Conservation (phyloP, 2,797 vertebrate species). For the Anguilla anguilla region DNA sequence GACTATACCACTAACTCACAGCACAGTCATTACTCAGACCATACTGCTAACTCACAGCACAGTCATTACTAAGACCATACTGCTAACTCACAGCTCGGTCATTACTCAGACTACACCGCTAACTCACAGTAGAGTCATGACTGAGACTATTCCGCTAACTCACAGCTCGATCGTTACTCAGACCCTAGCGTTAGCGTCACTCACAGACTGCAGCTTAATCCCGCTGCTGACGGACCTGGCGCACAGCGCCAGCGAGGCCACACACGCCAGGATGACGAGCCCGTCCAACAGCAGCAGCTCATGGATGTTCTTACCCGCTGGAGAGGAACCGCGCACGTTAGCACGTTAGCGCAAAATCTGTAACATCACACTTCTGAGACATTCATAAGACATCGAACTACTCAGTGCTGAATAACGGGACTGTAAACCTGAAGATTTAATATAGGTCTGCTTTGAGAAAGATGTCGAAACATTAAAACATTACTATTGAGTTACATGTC, state of each 20-base stretch:
- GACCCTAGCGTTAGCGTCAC: slow-evolving; percentile 44
- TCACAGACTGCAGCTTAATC: slow-evolving; percentile 85
- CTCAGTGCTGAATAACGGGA: too few relatives aligned
- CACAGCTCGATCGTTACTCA: neutral
- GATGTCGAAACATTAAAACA: too few relatives aligned
- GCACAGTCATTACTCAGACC: neutral
- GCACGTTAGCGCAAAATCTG: neutral
- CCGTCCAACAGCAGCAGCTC: slow-evolving; percentile 85
- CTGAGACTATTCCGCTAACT: neutral
- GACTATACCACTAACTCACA: neutral
- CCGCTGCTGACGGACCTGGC: slow-evolving; percentile 82
- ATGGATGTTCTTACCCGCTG: slow-evolving; percentile 85
- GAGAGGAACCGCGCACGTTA: neutral
- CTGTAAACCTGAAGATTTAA: too few relatives aligned
- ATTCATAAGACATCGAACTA: neutral
- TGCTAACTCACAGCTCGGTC: slow-evolving; percentile 65
- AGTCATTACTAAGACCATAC: neutral
- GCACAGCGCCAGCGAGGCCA: slow-evolving; percentile 84
- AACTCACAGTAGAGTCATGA: neutral
- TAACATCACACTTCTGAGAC: neutral
- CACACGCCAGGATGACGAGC: slow-evolving; percentile 82
- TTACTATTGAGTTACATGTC: too few relatives aligned
- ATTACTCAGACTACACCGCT: neutral
- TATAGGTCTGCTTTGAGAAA: too few relatives aligned
- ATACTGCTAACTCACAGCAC: slow-evolving; percentile 69